Percentiles rank a stretch among this genome's conserved stretches.
Evolutionary conservation across 2,888 invertebrate genomes (phyloP).

Genomic region (Diaperis boleti): DNA sequence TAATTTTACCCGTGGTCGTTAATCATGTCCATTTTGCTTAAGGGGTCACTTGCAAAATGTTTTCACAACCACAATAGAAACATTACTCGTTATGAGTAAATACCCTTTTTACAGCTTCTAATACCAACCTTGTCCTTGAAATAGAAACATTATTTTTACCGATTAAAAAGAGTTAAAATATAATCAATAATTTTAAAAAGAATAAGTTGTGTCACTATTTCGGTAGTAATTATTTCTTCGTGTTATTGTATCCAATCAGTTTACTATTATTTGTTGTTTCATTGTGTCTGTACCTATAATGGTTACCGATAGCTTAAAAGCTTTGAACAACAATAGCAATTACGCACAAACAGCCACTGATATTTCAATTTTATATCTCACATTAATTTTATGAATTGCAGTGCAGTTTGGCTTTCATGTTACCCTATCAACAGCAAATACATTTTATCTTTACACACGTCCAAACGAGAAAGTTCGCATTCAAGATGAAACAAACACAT

Average conservation of each 20-base stretch:
- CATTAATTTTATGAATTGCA: constrained; percentile 13
- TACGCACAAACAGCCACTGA: constrained; percentile 7
- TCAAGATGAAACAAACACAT: constrained; percentile 12
- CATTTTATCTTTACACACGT: not conserved
- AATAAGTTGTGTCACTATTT: no score
- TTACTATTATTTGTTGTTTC: no score
- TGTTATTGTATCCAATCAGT: no score
- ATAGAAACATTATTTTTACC: no score
- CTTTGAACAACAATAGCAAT: constrained; percentile 12
- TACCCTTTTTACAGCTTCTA: no score
- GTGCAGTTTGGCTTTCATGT: not conserved
- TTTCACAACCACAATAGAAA: not conserved
- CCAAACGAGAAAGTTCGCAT: constrained; percentile 18
- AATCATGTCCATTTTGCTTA: not conserved
- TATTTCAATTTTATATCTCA: not conserved
- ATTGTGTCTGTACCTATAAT: no score
- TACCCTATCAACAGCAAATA: constrained; percentile 13
- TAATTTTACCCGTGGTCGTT: not conserved
- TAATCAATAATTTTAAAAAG: no score
- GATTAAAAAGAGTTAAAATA: no score
- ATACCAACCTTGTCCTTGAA: no score
- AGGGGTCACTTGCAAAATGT: not conserved
- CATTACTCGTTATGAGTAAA: no score
- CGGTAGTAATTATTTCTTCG: no score
- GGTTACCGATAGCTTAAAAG: no score